Base-by-base conservation (phyloP, 2,888 invertebrate genomes). In the Leptogaster cylindrica region DNA sequence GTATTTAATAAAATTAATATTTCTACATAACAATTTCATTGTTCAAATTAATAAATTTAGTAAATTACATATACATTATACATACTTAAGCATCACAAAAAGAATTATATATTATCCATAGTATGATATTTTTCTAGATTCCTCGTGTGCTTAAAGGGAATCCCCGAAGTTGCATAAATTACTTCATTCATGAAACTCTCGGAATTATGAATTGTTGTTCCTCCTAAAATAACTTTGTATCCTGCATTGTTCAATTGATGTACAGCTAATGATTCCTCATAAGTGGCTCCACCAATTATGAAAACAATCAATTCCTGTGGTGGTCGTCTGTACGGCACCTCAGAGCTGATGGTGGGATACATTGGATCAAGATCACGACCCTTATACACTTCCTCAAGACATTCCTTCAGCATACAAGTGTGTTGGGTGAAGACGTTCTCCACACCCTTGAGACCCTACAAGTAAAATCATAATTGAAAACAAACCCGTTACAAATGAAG, bases 361-460 rank as follows among this genome's bases (percentile, higher is more conserved):
- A 87, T 81, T 69, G 89, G 88, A 74, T 95, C 94, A 67, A 91
- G 88, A n/a, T 98, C 85, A 75, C 91, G 90, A 1, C 95, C 96
- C 78, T 93, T 95, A 31, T 93, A 86, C 0, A 97, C 83, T 77
- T 95, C 94, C 75, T 97, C 97, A 0, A 99, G 78, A 0, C 92
- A 90, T 77, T 95, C 93, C 74, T 90, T 89, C 4, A 99, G 81
- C 20, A 95, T 83, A 0, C 99, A 97, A n/a, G 90, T 90, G 81
- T 99, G 99, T 77, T 99, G 99, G 0, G 99, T 98, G 82, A 97
- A 99, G 70, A 99, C 94, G 82, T 99, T 99, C 79, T 99, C 99
- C 0, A 99, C 97, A 1, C 97, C 99, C 82, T 91, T 93, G 16
- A 95, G 83, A 14, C 93, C 93, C 85, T 88, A 76, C 12, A 50